Conservation (phyloP, 2,888 invertebrate genomes). For the Xanthorhoe designata region DNA sequence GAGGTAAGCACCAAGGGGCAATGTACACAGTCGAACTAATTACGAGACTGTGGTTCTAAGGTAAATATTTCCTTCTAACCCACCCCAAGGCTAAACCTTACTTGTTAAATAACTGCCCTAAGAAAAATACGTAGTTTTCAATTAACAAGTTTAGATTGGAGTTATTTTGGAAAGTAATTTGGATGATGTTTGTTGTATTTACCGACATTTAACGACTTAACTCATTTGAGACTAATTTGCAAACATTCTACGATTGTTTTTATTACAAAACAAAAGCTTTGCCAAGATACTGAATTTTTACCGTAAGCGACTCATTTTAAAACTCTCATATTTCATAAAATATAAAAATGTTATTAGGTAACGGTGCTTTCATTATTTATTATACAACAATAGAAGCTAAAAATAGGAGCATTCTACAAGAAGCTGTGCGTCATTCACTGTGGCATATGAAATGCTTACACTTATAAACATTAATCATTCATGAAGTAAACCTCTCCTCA, state of each 20-base stretch:
- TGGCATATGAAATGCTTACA: slow-evolving; percentile 7
- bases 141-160: slow-evolving; percentile 10
- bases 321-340: not conserved
- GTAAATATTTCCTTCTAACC: slow-evolving; percentile 54
- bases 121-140: slow-evolving; percentile 25
- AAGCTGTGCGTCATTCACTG: slow-evolving; percentile 1
- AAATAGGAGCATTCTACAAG: not conserved
- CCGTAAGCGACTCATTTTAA: not conserved
- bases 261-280: no score
- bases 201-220: not conserved
- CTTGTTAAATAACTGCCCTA: slow-evolving; percentile 23
- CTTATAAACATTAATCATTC: slow-evolving; percentile 16
- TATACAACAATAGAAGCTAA: no score
- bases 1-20: slow-evolving; percentile 38
- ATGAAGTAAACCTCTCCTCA: slow-evolving; percentile 8
- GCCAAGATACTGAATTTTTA: not conserved
- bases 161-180: slow-evolving; percentile 3
- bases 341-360: not conserved
- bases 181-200: not conserved
- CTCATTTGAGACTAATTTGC: not conserved
- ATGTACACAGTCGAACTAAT: slow-evolving; percentile 68
- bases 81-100: slow-evolving; percentile 21
- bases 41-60: slow-evolving; percentile 60
- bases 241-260: no score
- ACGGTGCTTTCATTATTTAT: not conserved